These are phyloP conservation scores for Hiodon alosoides DNA, from an alignment of 2,113 vertebrate species.

Conservation along the genomic window DNA sequence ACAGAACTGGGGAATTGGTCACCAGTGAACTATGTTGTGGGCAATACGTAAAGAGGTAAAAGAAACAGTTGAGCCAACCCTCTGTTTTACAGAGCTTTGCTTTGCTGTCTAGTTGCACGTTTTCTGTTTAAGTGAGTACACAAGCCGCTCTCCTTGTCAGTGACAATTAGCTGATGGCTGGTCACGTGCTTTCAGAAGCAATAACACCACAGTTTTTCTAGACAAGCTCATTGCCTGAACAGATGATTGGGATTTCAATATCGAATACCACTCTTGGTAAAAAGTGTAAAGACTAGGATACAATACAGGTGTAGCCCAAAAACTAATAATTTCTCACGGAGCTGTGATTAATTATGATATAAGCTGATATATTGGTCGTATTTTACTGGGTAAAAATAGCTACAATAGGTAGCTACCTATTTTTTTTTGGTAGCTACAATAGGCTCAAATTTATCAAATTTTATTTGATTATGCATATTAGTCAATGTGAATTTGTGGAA, in stretches of 20 bases:
- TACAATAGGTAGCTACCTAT: too few species aligned
- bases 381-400: background rate
- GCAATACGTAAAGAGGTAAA: too few species aligned
- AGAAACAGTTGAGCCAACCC: too few species aligned
- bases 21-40: too few species aligned
- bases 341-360: background rate
- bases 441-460: too few species aligned
- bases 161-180: background rate
- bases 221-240: background rate
- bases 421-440: background rate
- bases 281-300: too few species aligned
- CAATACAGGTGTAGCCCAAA: too few species aligned
- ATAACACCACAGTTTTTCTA: background rate
- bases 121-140: background rate
- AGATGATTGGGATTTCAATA: background rate
- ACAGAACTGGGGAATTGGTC: too few species aligned
- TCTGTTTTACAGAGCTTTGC: conserved; percentile 3
- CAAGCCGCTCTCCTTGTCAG: conserved; percentile 2
- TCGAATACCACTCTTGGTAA: too few species aligned
- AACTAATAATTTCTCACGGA: too few species aligned
- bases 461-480: background rate
- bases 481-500: background rate
- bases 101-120: background rate
- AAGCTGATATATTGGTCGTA: background rate
- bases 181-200: background rate